phyloP scores from a whole-genome alignment of 2,888 invertebrate species.

The Drosophila macrospina region DNA sequence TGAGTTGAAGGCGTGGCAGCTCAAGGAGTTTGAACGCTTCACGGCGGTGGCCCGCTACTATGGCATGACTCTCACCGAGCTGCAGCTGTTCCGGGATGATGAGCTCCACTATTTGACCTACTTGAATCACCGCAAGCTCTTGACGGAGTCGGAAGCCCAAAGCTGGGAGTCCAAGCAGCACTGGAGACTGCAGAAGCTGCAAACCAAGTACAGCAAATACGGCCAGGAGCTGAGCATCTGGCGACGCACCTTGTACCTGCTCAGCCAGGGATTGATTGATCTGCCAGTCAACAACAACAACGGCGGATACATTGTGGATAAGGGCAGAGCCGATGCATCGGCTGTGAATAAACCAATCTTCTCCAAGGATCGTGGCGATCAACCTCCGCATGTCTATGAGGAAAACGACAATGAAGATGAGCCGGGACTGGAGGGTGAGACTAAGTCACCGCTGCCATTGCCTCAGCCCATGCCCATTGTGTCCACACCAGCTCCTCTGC shows the following conservation, averaged over 20 bases:
- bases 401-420: constrained; percentile 80
- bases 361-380: constrained; percentile 84
- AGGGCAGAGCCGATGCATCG: constrained; percentile 71
- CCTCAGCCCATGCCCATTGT: constrained; percentile 29
- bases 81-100: constrained; percentile 82
- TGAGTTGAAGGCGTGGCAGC: constrained; percentile 80
- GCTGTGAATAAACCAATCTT: constrained; percentile 66
- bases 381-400: constrained; percentile 83
- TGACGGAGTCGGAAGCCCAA: constrained; percentile 60
- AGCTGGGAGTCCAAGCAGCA: constrained; percentile 72
- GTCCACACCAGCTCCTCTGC: constrained; percentile 49
- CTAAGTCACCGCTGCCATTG: constrained; percentile 42
- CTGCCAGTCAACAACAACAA: constrained; percentile 55
- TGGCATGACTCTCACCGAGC: constrained; percentile 70
- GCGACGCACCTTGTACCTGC: constrained; percentile 81
- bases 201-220: constrained; percentile 61
- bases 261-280: constrained; percentile 80
- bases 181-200: constrained; percentile 60
- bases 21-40: constrained; percentile 78
- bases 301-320: constrained; percentile 69
- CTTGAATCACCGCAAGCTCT: constrained; percentile 76
- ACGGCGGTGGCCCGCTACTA: constrained; percentile 76
- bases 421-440: constrained; percentile 77
- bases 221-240: constrained; percentile 74
- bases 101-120: constrained; percentile 75